Conservation (phyloP, 2,113 vertebrate species). For the Tapirus terrestris region DNA sequence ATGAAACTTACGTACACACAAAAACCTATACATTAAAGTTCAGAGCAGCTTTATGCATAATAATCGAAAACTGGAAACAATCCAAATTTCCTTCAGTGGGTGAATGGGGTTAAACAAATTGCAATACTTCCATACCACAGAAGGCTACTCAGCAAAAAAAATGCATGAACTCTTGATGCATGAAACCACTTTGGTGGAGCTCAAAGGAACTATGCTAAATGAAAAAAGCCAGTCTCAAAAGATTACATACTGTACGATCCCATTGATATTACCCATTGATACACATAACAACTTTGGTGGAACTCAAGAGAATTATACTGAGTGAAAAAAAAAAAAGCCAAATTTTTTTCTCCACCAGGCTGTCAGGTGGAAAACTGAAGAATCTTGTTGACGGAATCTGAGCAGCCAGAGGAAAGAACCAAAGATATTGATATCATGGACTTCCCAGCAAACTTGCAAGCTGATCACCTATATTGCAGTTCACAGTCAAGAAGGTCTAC, state of each 20-base stretch:
- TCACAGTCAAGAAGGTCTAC: background rate
- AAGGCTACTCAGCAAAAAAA: background rate
- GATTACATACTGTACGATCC: background rate
- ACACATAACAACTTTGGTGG: background rate
- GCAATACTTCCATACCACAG: background rate
- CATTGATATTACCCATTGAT: background rate
- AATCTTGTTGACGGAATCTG: background rate
- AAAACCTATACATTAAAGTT: background rate
- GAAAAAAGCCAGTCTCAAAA: background rate
- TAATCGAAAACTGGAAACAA: background rate
- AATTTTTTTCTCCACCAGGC: background rate
- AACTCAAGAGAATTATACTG: background rate
- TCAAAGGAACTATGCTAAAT: background rate
- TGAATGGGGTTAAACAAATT: background rate
- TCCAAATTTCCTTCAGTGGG: background rate
- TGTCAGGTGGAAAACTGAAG: background rate
- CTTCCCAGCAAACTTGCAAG: background rate
- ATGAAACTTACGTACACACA: background rate
- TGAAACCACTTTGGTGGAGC: background rate
- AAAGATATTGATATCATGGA: background rate
- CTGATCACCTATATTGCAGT: no score
- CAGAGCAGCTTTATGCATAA: background rate
- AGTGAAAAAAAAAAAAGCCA: background rate
- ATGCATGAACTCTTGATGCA: background rate
- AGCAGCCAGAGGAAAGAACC: background rate